Conservation (phyloP, 1,140 invertebrate species). For the Bicyclus anynana region DNA sequence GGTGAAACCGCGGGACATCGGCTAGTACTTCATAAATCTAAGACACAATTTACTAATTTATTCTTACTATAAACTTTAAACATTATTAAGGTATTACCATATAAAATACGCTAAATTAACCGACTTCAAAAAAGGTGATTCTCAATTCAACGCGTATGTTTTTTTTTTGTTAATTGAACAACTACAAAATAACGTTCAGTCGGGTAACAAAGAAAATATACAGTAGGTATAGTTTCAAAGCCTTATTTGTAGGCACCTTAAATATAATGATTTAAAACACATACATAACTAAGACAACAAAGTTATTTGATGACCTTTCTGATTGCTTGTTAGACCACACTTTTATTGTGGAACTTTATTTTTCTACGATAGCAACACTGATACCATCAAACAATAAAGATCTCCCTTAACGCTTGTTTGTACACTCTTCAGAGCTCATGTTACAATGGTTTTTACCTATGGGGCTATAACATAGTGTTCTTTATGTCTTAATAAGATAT, state of each 20-base stretch:
- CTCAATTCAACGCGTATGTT: no score
- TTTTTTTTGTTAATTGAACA: no score
- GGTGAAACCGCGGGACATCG: no score
- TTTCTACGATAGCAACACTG: conserved; percentile 25
- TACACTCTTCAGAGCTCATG: conserved; percentile 12
- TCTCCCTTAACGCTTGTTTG: background rate
- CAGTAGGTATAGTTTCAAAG: no score
- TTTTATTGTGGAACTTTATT: conserved; percentile 46
- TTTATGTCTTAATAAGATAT: conserved; percentile 57
- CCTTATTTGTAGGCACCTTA: conserved; percentile 1
- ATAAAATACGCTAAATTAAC: no score
- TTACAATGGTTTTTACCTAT: conserved; percentile 22
- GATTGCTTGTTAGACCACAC: conserved; percentile 44
- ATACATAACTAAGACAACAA: conserved; percentile 42
- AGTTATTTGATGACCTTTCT: conserved; percentile 40
- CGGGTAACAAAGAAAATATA: no score
- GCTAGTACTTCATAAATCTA: no score
- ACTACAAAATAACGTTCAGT: no score
- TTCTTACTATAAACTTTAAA: no score
- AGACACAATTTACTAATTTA: no score
- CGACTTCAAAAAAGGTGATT: no score
- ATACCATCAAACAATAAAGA: conserved; percentile 9
- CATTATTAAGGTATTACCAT: no score
- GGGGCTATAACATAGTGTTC: conserved; percentile 32
- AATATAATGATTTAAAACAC: conserved; percentile 16